A percentile compares a stretch with the other conserved stretches of the same genome.
Conservation (phyloP, 2,888 invertebrate genomes). For the Drosophila nr. perissopoda region DNA sequence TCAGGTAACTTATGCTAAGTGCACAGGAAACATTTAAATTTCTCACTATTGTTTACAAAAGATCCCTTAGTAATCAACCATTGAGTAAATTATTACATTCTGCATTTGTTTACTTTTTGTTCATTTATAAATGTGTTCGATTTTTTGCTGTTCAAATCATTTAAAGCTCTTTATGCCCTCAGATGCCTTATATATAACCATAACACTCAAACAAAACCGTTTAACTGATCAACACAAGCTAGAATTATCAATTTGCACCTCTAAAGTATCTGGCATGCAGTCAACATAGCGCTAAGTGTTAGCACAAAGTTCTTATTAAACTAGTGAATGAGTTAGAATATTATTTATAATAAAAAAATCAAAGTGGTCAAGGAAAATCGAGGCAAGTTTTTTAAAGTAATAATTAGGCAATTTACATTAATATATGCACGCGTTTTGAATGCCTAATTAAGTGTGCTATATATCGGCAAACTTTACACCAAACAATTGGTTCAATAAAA, state of each 20-base stretch:
- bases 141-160: not conserved
- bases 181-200: not conserved
- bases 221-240: not conserved
- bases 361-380: constrained; percentile 4
- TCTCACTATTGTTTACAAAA: not conserved
- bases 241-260: constrained; percentile 2
- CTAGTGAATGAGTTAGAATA: not conserved
- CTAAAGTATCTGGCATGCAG: not conserved
- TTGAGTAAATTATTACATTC: not conserved
- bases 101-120: not conserved
- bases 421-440: constrained; percentile 75
- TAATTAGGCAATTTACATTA: constrained; percentile 53
- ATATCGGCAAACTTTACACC: constrained; percentile 4
- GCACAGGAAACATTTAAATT: not conserved
- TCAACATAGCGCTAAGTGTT: constrained; percentile 22
- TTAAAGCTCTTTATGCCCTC: not conserved
- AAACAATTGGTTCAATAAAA: constrained; percentile 14
- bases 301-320: constrained; percentile 17
- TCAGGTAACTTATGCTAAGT: not conserved
- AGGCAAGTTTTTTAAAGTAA: constrained; percentile 11
- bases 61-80: not conserved
- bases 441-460: constrained; percentile 43
- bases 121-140: not conserved
- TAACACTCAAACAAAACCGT: not conserved
- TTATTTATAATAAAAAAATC: not conserved